Percentiles rank a stretch among this genome's conserved stretches.
phyloP scores from a whole-genome alignment of 2,797 vertebrate species.

The Glossophaga mutica region DNA sequence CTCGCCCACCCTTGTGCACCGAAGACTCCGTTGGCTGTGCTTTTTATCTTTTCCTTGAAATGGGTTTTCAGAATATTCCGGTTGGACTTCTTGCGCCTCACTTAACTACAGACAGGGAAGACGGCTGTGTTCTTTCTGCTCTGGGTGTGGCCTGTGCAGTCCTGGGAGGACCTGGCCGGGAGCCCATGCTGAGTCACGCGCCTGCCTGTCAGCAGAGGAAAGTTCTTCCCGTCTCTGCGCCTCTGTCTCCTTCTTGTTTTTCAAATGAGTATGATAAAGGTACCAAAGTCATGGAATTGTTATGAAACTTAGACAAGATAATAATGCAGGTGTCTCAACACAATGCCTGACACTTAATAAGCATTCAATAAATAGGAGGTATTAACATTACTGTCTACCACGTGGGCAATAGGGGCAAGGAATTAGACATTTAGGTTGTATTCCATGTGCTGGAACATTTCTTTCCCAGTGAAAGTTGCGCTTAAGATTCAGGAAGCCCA shows the following conservation, averaged over 20 bases:
- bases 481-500: not conserved
- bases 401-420: not conserved
- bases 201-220: not conserved
- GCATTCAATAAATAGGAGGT: not conserved
- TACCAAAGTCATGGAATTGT: not conserved
- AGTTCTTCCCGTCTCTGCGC: not conserved
- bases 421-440: not conserved
- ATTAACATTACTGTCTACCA: not conserved
- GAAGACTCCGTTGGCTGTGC: not conserved
- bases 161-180: not conserved
- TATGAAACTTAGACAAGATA: not conserved
- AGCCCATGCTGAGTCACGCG: not conserved
- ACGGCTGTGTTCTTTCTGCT: not conserved
- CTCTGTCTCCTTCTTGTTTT: not conserved
- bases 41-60: not conserved
- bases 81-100: not conserved
- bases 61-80: not conserved
- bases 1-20: too few species aligned
- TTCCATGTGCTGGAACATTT: not conserved
- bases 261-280: not conserved
- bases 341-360: not conserved
- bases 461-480: not conserved
- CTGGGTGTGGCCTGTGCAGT: not conserved
- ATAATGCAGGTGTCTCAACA: not conserved
- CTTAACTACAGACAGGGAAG: not conserved